phyloP scores from a whole-genome alignment of 1,140 invertebrate genomes.

The Colletes latitarsis region DNA sequence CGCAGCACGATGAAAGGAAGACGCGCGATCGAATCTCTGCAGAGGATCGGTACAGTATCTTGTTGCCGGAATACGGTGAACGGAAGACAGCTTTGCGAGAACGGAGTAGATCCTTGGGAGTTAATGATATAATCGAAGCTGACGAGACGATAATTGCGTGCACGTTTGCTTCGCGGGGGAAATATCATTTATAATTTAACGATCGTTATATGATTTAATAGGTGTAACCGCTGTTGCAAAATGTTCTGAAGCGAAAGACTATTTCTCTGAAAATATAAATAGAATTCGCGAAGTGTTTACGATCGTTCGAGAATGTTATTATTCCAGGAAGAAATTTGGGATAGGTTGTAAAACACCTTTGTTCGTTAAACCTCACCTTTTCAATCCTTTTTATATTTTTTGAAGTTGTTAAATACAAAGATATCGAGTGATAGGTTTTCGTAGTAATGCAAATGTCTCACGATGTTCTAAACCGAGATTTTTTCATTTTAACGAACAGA shows the following conservation, averaged over 20 bases:
- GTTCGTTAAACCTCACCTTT: too few species aligned
- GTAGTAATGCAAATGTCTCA: too few species aligned
- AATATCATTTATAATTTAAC: conserved; percentile 3
- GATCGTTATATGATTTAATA: too few species aligned
- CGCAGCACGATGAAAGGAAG: not conserved
- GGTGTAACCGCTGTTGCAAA: not conserved
- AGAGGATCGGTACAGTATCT: not conserved
- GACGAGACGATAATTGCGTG: not conserved
- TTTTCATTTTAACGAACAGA: too few species aligned
- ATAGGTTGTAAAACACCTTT: too few species aligned
- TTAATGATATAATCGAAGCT: conserved; percentile 33
- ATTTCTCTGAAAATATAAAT: not conserved
- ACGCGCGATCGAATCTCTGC: conserved; percentile 24
- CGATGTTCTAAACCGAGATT: too few species aligned
- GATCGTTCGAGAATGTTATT: not conserved
- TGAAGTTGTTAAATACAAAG: too few species aligned
- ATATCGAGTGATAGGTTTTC: too few species aligned
- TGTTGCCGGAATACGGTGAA: conserved; percentile 37
- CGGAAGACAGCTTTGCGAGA: conserved; percentile 27
- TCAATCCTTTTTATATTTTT: too few species aligned
- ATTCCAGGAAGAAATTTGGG: too few species aligned
- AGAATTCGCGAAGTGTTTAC: not conserved
- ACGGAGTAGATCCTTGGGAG: conserved; percentile 19
- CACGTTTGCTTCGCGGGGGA: not conserved
- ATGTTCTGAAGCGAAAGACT: not conserved